A percentile compares a stretch with the other conserved stretches of the same genome.
Conservation (phyloP, 2,797 vertebrate species). For the Centroberyx gerrardi region DNA sequence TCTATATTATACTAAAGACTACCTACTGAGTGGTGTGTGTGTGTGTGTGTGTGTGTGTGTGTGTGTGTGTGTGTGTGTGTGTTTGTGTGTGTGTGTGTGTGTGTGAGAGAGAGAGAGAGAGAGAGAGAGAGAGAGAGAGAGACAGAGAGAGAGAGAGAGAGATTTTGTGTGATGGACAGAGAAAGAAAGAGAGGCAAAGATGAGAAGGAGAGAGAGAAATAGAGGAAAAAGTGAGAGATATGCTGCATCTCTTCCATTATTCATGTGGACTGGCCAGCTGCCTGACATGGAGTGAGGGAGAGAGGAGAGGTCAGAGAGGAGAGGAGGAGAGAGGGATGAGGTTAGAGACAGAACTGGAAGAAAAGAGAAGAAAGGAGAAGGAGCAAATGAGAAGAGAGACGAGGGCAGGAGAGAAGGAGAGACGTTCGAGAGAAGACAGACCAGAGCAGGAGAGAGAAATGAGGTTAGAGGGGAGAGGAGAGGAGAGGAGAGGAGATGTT, state of each 20-base stretch:
- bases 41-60: slow-evolving; percentile 1
- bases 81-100: too few relatives aligned
- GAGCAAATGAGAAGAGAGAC: slow-evolving; percentile 34
- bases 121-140: too few relatives aligned
- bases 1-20: slow-evolving; percentile 2
- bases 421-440: slow-evolving; percentile 29
- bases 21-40: neutral
- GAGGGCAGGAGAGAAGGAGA: neutral
- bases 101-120: too few relatives aligned
- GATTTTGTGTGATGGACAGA: neutral
- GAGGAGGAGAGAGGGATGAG: slow-evolving; percentile 35
- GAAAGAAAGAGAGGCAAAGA: slow-evolving; percentile 24
- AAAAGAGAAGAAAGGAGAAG: neutral
- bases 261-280: slow-evolving; percentile 56
- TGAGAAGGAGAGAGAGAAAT: slow-evolving; percentile 36
- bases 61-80: neutral
- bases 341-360: slow-evolving; percentile 9
- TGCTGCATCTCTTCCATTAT: slow-evolving; percentile 69
- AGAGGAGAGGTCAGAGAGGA: slow-evolving; percentile 62
- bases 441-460: slow-evolving; percentile 7
- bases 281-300: slow-evolving; percentile 64
- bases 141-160: neutral
- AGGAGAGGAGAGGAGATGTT: neutral
- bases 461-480: neutral
- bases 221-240: slow-evolving; percentile 34